Evolutionary conservation across 2,113 vertebrate species (phyloP).

Genomic region (Cheirogaleus medius): DNA sequence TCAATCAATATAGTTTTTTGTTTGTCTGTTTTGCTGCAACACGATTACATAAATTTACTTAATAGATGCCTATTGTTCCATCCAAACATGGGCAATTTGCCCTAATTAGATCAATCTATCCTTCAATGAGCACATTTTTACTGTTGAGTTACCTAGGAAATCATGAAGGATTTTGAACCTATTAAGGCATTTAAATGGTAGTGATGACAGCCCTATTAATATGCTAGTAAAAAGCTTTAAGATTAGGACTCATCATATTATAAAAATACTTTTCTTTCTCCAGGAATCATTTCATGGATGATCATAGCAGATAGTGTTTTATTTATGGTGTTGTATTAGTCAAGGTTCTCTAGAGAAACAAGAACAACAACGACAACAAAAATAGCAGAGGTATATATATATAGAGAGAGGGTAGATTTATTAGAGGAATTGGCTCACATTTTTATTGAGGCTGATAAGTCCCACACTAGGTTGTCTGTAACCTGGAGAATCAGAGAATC

Average conservation of each 20-base stretch:
- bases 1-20: not conserved
- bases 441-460: not conserved
- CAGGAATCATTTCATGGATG: not conserved
- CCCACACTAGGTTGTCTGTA: not conserved
- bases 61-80: not conserved
- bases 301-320: not conserved
- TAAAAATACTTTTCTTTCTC: not conserved
- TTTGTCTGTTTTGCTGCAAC: not conserved
- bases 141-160: not conserved
- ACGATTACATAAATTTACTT: not conserved
- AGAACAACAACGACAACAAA: too few relatives aligned
- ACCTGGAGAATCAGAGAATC: not conserved
- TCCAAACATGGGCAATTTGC: not conserved
- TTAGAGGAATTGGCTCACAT: not conserved
- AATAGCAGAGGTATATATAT: not conserved
- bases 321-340: not conserved
- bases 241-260: not conserved
- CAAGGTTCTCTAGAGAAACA: not conserved
- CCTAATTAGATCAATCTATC: not conserved
- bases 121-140: not conserved
- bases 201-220: not conserved
- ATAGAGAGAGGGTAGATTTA: not conserved
- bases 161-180: not conserved
- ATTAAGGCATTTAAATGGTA: not conserved
- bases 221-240: not conserved